Base-by-base conservation (phyloP, 53 echinoderm and acorn worm species). In the Hippasteria phrygiana region DNA sequence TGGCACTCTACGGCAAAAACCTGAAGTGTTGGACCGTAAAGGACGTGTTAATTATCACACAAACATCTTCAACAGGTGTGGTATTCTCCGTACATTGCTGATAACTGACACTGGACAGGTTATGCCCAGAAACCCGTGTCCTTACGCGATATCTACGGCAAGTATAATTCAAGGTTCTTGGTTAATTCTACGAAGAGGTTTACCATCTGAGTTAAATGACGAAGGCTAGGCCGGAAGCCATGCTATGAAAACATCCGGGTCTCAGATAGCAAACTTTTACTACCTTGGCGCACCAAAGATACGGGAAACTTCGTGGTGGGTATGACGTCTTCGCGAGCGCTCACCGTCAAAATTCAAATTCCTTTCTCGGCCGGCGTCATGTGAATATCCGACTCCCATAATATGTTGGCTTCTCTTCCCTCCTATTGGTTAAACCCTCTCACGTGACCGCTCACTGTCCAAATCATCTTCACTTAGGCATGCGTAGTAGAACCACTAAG, bases 201-300 rank as follows among this genome's bases (percentile, higher is more conserved):
- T 85, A 50, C 85, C 85, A 85, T 9, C 69, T 85, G 85, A 75
- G 16, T 12, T 18, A 46, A 75, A 48, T 37, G n/a, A 28, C 39
- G 18, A 5, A 40, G 37, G 71, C 70, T 70, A 24, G n/a, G n/a
- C n/a, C 50, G 53, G 71, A n/a, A 56, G 22, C 41, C 48, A 45
- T 70, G 41, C 46, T 71, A 34, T 47, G 45, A 83, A 64, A 84
- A 84, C 70, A 85, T 85, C 85, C 85, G 85, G 70, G 42, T 76
- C 39, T 12, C 0, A 34, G 9, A 10, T 9, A 37, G 42, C 5
- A 10, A 5, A 31, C 20, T 33, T 2, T 63, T 31, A 29, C 31
- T 9, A 4, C 65, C 4, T 5, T 9, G 1, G 69, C 69, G 1
- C 8, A 7, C 59, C n/a, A n/a, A 48, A 8, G 48, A 48, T 48